Evolutionary conservation across 2,888 invertebrate genomes (phyloP).

Genomic region (Syrista parreyssii): DNA sequence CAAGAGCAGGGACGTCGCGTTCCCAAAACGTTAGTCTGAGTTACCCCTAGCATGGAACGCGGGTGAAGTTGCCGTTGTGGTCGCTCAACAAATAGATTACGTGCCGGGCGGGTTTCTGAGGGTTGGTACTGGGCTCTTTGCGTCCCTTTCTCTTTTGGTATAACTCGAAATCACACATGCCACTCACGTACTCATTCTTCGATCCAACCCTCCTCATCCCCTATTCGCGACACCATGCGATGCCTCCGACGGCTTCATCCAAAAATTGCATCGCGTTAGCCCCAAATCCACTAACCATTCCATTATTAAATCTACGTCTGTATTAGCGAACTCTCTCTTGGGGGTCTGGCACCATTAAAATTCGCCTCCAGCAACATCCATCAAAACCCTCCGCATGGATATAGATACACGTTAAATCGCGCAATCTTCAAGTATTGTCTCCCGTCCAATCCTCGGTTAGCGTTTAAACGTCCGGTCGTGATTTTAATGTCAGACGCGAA

Average conservation of each 20-base stretch:
- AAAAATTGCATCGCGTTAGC: conserved; percentile 63
- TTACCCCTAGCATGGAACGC: conserved; percentile 16
- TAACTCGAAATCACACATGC: conserved; percentile 52
- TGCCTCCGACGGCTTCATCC: conserved; percentile 55
- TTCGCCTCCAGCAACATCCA: conserved; percentile 50
- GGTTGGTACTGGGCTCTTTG: conserved; percentile 36
- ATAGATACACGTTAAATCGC: background rate
- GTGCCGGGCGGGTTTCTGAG: conserved; percentile 50
- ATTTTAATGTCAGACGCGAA: background rate
- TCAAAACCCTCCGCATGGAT: conserved; percentile 22
- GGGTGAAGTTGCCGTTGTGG: conserved; percentile 49
- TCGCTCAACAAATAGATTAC: conserved; percentile 66
- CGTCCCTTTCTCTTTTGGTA: conserved; percentile 11
- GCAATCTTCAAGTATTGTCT: background rate
- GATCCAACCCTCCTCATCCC: conserved; percentile 17
- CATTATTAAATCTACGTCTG: conserved; percentile 64
- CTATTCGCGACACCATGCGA: conserved; percentile 16
- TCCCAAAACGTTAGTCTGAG: background rate
- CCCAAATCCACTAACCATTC: conserved; percentile 62
- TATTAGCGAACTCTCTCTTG: conserved; percentile 32
- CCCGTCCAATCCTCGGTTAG: background rate
- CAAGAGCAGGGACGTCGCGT: background rate
- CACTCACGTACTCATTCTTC: conserved; percentile 64
- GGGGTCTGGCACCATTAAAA: conserved; percentile 42
- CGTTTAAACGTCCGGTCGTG: background rate